Evolutionary conservation across 2,888 invertebrate genomes (phyloP).

Genomic region (Acheta domesticus): DNA sequence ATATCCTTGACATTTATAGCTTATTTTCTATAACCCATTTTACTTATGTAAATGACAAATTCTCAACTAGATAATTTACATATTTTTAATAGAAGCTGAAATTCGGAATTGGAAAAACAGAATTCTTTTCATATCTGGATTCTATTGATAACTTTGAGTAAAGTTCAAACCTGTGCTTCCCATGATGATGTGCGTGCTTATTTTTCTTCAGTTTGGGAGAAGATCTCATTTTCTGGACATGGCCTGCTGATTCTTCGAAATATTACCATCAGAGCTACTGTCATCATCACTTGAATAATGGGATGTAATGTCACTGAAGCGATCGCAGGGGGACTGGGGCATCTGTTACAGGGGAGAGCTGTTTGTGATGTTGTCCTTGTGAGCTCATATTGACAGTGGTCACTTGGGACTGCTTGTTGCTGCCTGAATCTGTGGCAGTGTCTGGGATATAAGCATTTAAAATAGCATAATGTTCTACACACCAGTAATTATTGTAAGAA

Average conservation of each 20-base stretch:
- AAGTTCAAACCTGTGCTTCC: not conserved
- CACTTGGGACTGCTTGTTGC: not conserved
- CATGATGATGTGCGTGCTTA: not conserved
- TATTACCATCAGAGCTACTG: not conserved
- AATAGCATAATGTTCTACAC: not conserved
- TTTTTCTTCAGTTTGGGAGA: not conserved
- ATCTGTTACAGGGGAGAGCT: conserved; percentile 10
- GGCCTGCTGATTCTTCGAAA: not conserved
- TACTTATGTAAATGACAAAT: too few relatives aligned
- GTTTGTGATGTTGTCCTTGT: not conserved
- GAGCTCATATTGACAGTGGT: not conserved
- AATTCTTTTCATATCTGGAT: too few relatives aligned
- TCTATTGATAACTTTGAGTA: too few relatives aligned
- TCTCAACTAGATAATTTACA: too few relatives aligned
- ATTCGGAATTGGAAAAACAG: too few relatives aligned
- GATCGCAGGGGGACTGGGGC: conserved; percentile 7
- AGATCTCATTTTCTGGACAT: not conserved
- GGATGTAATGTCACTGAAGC: not conserved
- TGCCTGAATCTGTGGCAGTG: not conserved
- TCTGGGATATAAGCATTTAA: conserved; percentile 18
- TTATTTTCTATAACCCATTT: too few relatives aligned
- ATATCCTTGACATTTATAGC: too few relatives aligned
- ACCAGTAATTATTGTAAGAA: not conserved
- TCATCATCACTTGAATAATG: conserved; percentile 8
- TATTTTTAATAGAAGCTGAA: too few relatives aligned